Evolutionary conservation across 2,888 invertebrate species (phyloP).

Genomic region (Erebia epiphron): DNA sequence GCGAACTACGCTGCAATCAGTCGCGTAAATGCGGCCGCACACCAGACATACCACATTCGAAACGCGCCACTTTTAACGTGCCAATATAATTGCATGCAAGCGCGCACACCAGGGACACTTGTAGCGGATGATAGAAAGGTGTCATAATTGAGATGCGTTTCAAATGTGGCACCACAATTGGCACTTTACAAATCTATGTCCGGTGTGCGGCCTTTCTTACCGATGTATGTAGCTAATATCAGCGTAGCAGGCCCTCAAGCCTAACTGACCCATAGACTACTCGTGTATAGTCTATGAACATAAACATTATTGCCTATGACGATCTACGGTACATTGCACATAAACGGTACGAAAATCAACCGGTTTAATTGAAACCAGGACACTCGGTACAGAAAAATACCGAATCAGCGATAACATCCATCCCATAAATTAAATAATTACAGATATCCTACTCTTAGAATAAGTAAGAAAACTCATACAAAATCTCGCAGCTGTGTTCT

Average conservation of each 20-base stretch:
- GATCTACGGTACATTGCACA: constrained; percentile 39
- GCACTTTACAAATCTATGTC: no score
- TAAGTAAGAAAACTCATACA: constrained; percentile 20
- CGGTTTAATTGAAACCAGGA: constrained; percentile 18
- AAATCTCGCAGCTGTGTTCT: background rate
- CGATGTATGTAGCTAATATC: background rate
- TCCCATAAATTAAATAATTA: constrained; percentile 24
- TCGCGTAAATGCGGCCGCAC: no score
- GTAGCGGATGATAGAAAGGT: no score
- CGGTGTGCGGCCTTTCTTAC: no score
- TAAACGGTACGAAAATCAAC: constrained; percentile 30
- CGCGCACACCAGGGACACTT: no score
- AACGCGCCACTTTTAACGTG: no score
- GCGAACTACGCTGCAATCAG: no score
- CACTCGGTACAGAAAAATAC: background rate
- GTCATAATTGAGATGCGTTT: no score
- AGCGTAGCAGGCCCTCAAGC: background rate
- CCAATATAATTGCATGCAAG: no score
- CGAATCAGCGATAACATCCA: constrained; percentile 20
- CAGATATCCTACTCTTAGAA: constrained; percentile 19
- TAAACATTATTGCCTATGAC: constrained; percentile 38
- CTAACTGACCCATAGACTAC: no score
- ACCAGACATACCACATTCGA: no score
- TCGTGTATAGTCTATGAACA: constrained; percentile 43
- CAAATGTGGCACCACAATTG: no score